Base-by-base conservation (phyloP, 2,797 vertebrate genomes). In the Melanotaenia nigrans region DNA sequence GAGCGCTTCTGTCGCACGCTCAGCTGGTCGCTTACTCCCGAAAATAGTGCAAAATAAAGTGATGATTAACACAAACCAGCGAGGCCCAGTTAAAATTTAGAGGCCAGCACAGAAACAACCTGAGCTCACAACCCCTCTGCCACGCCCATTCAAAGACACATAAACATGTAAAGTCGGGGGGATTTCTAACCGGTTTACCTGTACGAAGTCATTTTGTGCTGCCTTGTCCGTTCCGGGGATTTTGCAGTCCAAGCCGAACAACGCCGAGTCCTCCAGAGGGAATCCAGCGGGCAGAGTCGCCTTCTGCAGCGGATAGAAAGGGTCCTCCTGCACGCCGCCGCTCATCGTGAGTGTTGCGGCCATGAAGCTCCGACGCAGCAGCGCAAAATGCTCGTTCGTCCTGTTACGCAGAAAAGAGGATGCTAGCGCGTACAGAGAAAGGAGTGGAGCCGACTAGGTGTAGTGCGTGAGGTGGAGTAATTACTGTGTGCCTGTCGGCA, bases 261-360 rank as follows among this genome's bases (percentile, higher is more conserved):
- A 88, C 85, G 89, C 80, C 56, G 92, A 92, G 28, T 94, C 94
- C 68, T 94, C 94, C 87, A 96, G 91, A 54, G 93, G 81, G 71
- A 96, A 96, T 59, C 93, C 91, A 1, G 74, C 92, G 11, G 95
- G 42, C 70, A 96, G 85, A 71, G 94, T 91, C 7, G 96, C 94
- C 90, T 97, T 98, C 73, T 98, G 95, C 91, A 97, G 95, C 47
- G 95, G 91, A 69, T 96, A 96, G 91, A 98, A 97, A 22, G 94
- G 95, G 74, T 97, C 96, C 85, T 98, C 96, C 87, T 95, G 95
- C 88, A 95, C 92, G 64, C 89, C 86, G 81, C 88, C 92, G 95
- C 96, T 95, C 93, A 94, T 95, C 84, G 93, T 71, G 81, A 97
- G 92, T 90, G 96, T 93, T 82, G 97, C 96, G 84, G 97, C 96